These are phyloP conservation scores for Thomomys bottae DNA, from an alignment of 2,113 vertebrate genomes.

Conservation along the genomic window DNA sequence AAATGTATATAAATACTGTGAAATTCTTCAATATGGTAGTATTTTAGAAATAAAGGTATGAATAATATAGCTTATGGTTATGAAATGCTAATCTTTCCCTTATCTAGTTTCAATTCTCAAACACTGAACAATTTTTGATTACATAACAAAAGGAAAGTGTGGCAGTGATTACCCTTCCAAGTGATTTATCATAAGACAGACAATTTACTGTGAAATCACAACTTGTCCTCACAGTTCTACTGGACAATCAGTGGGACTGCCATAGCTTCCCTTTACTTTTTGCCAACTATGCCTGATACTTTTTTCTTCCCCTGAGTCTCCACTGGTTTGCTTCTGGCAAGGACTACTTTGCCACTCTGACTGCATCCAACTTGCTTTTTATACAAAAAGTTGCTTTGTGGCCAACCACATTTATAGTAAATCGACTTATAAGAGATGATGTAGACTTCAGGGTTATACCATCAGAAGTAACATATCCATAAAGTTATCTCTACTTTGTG, in stretches of 20 bases:
- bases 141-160: slow-evolving; percentile 39
- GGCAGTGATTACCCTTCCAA: neutral
- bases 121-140: slow-evolving; percentile 14
- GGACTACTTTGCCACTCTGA: neutral
- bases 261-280: neutral
- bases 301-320: neutral
- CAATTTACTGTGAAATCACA: neutral
- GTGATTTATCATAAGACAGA: neutral
- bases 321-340: neutral
- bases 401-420: neutral
- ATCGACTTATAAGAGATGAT: neutral
- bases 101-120: neutral
- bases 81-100: slow-evolving; percentile 15
- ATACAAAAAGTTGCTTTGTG: neutral
- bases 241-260: neutral
- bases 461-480: no score
- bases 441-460: neutral
- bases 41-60: slow-evolving; percentile 50
- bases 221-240: neutral
- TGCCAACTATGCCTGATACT: neutral
- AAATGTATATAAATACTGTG: neutral
- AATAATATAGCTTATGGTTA: neutral
- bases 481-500: no score
- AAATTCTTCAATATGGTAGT: neutral
- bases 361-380: neutral